Conservation (phyloP, 2,888 invertebrate species). For the Lamproptera curius region DNA sequence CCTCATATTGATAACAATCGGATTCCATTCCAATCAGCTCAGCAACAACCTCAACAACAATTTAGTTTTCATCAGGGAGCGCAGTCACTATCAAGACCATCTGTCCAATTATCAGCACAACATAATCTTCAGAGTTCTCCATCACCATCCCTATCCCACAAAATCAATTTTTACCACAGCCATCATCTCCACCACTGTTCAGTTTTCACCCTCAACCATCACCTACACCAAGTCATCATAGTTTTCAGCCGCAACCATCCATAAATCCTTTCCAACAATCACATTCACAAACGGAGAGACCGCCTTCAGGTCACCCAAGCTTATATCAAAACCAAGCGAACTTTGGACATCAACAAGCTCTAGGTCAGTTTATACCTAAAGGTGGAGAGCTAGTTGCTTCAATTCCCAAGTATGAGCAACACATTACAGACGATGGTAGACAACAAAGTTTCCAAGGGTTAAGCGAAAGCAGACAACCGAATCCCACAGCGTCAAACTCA, state of each 20-base stretch:
- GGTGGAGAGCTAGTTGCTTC: slow-evolving; percentile 87
- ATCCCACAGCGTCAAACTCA: slow-evolving; percentile 25
- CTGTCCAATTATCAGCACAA: slow-evolving; percentile 40
- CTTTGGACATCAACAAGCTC: slow-evolving; percentile 61
- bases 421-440: slow-evolving; percentile 79
- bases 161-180: slow-evolving; percentile 62
- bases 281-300: slow-evolving; percentile 55
- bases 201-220: slow-evolving; percentile 64
- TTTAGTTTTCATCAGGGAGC: slow-evolving; percentile 68
- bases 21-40: slow-evolving; percentile 52
- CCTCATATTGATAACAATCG: slow-evolving; percentile 62
- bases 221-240: slow-evolving; percentile 42
- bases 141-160: slow-evolving; percentile 40
- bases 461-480: slow-evolving; percentile 38
- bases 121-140: slow-evolving; percentile 48
- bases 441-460: slow-evolving; percentile 45
- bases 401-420: slow-evolving; percentile 88
- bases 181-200: slow-evolving; percentile 57
- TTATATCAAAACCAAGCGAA: slow-evolving; percentile 48
- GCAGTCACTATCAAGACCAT: slow-evolving; percentile 50
- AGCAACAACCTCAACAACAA: slow-evolving; percentile 55
- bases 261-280: slow-evolving; percentile 48
- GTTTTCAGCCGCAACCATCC: slow-evolving; percentile 48
- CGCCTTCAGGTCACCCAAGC: slow-evolving; percentile 36
- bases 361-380: slow-evolving; percentile 75